A percentile compares a stretch with the other conserved stretches of the same genome.
Evolutionary conservation across 2,888 invertebrate genomes (phyloP).

Genomic region (Schizotus pectinicornis): DNA sequence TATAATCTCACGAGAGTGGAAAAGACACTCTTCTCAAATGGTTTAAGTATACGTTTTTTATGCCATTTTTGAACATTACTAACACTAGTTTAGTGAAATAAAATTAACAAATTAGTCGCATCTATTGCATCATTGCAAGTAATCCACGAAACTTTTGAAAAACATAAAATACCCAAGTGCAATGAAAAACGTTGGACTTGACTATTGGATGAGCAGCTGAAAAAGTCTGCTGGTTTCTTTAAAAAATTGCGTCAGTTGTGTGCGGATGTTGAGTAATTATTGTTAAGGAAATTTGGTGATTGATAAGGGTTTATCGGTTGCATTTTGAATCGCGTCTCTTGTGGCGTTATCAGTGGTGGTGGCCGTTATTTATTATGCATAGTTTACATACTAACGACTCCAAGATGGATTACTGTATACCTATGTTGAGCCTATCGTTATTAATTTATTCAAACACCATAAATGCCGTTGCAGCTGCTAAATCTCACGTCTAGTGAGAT

Average conservation of each 20-base stretch:
- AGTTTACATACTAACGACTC: slow-evolving; percentile 41
- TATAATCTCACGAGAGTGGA: no score
- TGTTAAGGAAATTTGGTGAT: background rate
- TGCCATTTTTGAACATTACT: no score
- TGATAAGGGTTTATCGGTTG: slow-evolving; percentile 8
- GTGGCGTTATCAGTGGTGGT: slow-evolving; percentile 34
- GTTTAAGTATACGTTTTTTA: no score
- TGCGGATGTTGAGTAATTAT: background rate
- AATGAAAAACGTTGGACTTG: no score
- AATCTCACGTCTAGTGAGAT: slow-evolving; percentile 45
- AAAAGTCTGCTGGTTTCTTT: background rate
- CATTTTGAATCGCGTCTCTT: slow-evolving; percentile 25
- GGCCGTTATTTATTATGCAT: slow-evolving; percentile 32
- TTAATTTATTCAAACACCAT: slow-evolving; percentile 46
- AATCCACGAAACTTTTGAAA: no score
- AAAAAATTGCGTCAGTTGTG: slow-evolving; percentile 4
- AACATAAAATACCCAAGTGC: no score
- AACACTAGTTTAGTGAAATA: no score
- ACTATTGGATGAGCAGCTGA: no score
- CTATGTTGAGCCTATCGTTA: slow-evolving; percentile 30
- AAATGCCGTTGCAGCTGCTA: slow-evolving; percentile 47
- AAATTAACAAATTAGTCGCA: no score
- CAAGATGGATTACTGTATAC: slow-evolving; percentile 24
- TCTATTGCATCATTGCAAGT: no score
- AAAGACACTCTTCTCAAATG: no score